Base-by-base conservation (phyloP, 1,140 invertebrate species). In the Leptonema lineaticorne region DNA sequence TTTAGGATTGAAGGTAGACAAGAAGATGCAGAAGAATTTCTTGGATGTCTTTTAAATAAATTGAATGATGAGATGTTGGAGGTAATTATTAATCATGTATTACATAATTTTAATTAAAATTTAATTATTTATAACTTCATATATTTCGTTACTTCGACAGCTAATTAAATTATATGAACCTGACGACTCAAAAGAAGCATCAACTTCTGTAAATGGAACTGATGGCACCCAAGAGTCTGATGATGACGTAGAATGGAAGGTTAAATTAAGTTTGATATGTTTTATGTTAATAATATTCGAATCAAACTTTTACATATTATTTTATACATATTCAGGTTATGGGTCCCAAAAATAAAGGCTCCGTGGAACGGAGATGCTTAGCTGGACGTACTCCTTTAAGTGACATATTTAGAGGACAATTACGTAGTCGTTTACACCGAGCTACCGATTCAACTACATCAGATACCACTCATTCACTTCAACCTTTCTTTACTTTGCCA, bases 51-150 rank as follows among this genome's bases (percentile, higher is more conserved):
- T 53, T 85, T 97, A 1, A 97, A 98, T 80, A 91, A 92, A 28
- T 85, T 98, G 29, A 95, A 97, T 79, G 96, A 98, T 79, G 96
- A 98, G 83, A 97, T 98, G 94, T 81, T 95, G 0, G 91, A 94
- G 80, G 90, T 92, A 75, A 75, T 78, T 26, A 78, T 78, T 63
- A n/a, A 18, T 16, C 22, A 6, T 53, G 26, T 33, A n/a, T 56
- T 24, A 9, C 9, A 22, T 24, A 24, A 29, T 20, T 4, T n/a
- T 14, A 18, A 57, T n/a, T 57, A 6, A 14, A 57, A 28, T 18
- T 28, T 7, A 14, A 48, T 48, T 1, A 57, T 29, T 14, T 11
- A 3, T 6, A 57, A 48, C 16, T 20, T 48, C 16, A n/a, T n/a
- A 16, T 48, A 7, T 48, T 48, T 48, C 45, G 45, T 48, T 9